phyloP scores from a whole-genome alignment of 2,113 vertebrate species.

The Hippoglossus stenolepis region DNA sequence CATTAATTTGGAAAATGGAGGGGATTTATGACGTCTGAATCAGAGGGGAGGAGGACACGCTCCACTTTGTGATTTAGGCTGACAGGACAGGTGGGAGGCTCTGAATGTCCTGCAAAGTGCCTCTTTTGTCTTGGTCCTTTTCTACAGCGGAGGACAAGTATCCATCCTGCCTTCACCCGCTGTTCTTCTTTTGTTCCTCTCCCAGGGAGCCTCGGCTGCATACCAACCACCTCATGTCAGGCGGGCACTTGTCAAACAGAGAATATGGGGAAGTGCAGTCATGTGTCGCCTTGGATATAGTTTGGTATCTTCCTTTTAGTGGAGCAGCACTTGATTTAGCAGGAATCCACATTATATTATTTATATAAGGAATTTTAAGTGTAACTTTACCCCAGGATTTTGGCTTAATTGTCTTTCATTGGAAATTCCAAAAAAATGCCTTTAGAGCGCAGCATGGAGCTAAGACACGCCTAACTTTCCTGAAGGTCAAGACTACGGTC shows the following conservation, averaged over 20 bases:
- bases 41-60: not conserved
- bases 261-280: not conserved
- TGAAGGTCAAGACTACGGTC: not conserved
- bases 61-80: constrained; percentile 47
- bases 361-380: no score
- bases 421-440: no score
- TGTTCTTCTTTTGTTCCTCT: constrained; percentile 5
- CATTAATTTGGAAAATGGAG: constrained; percentile 51
- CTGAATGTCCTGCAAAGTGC: constrained; percentile 24
- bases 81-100: constrained; percentile 9
- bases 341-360: not conserved
- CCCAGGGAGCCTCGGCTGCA: constrained; percentile 13
- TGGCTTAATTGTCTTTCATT: no score
- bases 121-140: constrained; percentile 20
- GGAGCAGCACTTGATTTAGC: not conserved
- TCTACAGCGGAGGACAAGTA: not conserved
- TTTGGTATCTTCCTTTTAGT: not conserved
- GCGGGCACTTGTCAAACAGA: constrained; percentile 1
- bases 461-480: no score
- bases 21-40: constrained; percentile 36
- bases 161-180: constrained; percentile 32
- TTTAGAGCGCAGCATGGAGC: no score
- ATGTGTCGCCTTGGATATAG: not conserved
- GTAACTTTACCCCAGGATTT: no score
- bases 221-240: not conserved